Base-by-base conservation (phyloP, 2,888 invertebrate species). In the Agrotis clavis region DNA sequence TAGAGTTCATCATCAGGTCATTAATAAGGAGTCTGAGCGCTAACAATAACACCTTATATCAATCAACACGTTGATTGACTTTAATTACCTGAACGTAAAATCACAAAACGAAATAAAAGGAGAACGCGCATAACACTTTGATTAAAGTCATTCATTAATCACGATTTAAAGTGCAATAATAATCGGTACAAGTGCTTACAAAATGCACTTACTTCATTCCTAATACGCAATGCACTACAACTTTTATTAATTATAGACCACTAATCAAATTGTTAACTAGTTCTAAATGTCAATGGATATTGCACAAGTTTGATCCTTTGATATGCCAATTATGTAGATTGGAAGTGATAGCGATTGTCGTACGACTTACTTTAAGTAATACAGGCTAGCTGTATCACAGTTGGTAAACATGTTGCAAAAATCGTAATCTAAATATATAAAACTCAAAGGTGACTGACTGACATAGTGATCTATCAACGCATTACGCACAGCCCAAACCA, bases 121-220 rank as follows among this genome's bases (percentile, higher is more conserved):
- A 47, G 47, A 51, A 35, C 16, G 6, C n/a, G n/a, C 18, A 14
- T 16, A 50, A 50, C 74, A 21, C 48, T 19, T 59, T 13, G 2
- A n/a, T 48, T 35, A 70, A 7, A 61, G 5, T 25, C 51, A 60
- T 50, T 47, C 64, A 13, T n/a, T 68, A 48, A 73, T 61, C 74
- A 56, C 35, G 61, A 61, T 47, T 30, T 47, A n/a, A 61, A 51
- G 25, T 61, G 60, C 73, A 76, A 56, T 14, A 51, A 56, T 16
- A 47, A 67, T 35, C 56, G 13, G 16, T 53, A 47, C 30, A 59
- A 67, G 19, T 45, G 41, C 19, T 77, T 64, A 21, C 71, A 25
- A 56, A 74, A 77, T 57, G 14, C 67, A 60, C n/a, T 81, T 63
- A 51, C 71, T 30, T 71, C 48, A 53, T 61, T 67, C 25, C 41